Conservation (phyloP, 1,140 invertebrate genomes). For the Aphelenchoides avenae region DNA sequence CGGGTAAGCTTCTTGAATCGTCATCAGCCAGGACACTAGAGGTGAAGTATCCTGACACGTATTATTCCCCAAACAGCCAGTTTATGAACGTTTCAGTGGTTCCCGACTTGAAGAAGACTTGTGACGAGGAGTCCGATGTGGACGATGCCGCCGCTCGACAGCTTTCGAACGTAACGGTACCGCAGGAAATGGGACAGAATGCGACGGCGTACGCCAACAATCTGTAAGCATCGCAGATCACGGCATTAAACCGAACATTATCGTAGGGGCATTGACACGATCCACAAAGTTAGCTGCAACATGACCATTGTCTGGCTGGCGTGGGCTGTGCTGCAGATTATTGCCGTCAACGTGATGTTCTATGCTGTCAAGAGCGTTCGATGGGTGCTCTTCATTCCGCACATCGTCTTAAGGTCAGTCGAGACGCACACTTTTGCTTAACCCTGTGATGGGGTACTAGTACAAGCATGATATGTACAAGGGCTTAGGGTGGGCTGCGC, state of each 20-base stretch:
- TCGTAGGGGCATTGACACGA: constrained; percentile 8
- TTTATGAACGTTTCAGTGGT: background rate
- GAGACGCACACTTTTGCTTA: background rate
- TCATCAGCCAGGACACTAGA: constrained; percentile 1
- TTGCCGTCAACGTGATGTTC: constrained; percentile 29
- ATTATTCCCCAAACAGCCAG: constrained; percentile 9
- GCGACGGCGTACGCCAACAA: background rate
- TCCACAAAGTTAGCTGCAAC: constrained; percentile 21
- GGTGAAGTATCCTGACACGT: constrained; percentile 27
- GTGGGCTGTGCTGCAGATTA: constrained; percentile 32
- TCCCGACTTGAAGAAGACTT: constrained; percentile 1
- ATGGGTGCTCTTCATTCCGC: constrained; percentile 34
- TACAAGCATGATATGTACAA: no score
- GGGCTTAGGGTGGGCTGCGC: background rate
- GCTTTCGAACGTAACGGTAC: background rate
- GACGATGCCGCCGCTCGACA: background rate
- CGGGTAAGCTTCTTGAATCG: constrained; percentile 21
- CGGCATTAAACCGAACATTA: background rate
- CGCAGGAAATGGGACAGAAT: background rate
- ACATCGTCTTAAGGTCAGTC: constrained; percentile 34
- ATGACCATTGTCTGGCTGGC: constrained; percentile 31
- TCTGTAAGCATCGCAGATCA: constrained; percentile 7
- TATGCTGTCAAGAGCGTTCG: constrained; percentile 34
- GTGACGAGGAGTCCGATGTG: background rate
- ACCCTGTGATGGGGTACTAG: background rate